These are phyloP conservation scores for Campylomormyrus tamandua DNA, from an alignment of 2,113 vertebrate genomes.

Conservation along the genomic window DNA sequence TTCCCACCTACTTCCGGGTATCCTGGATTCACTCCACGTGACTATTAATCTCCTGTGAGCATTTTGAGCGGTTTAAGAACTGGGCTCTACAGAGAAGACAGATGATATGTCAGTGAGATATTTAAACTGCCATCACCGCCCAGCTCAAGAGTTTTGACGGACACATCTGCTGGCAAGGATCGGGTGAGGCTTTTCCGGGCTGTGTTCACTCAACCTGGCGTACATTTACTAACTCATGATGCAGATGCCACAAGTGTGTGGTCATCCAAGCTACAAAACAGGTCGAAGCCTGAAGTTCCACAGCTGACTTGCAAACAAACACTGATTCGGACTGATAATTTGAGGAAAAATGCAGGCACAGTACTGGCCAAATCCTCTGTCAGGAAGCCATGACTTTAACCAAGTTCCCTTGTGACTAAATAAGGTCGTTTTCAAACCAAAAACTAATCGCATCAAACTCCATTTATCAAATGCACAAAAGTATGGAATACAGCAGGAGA, in stretches of 20 bases:
- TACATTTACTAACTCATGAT: not conserved
- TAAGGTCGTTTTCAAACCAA: not conserved
- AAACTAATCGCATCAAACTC: not conserved
- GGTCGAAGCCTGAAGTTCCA: not conserved
- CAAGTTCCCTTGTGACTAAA: not conserved
- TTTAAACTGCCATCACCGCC: constrained; percentile 42
- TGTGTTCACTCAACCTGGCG: not conserved
- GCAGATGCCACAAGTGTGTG: not conserved
- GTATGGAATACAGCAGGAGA: not conserved
- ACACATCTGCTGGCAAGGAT: not conserved
- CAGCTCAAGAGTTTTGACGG: constrained; percentile 27
- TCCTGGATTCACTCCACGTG: not conserved
- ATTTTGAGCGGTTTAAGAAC: constrained; percentile 25
- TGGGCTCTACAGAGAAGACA: constrained; percentile 39
- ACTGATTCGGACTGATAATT: not conserved
- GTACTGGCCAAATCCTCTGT: not conserved
- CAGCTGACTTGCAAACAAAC: not conserved
- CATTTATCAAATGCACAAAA: not conserved
- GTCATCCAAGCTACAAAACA: not conserved
- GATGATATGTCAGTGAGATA: constrained; percentile 45
- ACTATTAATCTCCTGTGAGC: not conserved
- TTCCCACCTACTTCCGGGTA: not conserved
- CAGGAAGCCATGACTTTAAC: not conserved
- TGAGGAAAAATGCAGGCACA: not conserved
- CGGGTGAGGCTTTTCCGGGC: not conserved